Evolutionary conservation across 2,113 vertebrate species (phyloP).

Genomic region (Ciconia boyciana): DNA sequence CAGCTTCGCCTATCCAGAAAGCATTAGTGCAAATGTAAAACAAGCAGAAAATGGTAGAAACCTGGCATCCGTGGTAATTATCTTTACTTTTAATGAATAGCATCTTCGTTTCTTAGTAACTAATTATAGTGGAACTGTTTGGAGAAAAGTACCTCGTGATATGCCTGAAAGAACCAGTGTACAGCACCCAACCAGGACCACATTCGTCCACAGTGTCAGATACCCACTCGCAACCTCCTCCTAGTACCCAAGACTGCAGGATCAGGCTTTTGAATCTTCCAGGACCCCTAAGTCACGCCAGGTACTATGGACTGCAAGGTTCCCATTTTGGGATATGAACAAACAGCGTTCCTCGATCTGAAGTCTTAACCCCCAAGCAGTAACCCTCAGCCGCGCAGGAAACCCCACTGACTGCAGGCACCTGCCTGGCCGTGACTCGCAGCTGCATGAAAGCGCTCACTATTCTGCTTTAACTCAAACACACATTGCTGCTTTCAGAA

Average conservation of each 20-base stretch:
- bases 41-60: constrained; percentile 24
- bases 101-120: not conserved
- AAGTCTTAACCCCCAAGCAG: not conserved
- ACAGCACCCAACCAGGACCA: fast-evolving
- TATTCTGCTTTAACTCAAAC: not conserved
- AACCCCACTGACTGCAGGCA: not conserved
- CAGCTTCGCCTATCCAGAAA: not conserved
- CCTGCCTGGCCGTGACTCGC: not conserved
- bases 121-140: not conserved
- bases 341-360: not conserved
- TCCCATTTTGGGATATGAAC: not conserved
- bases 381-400: not conserved
- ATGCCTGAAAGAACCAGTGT: not conserved
- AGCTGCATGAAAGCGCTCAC: not conserved
- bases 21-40: not conserved
- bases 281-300: not conserved
- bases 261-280: not conserved
- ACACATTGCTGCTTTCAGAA: constrained; percentile 17
- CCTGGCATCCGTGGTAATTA: not conserved
- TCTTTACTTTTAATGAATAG: constrained; percentile 6
- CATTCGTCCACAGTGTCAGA: not conserved
- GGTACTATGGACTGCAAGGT: not conserved
- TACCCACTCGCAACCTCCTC: not conserved
- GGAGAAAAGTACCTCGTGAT: not conserved
- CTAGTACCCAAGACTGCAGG: not conserved